Percentiles rank a stretch among this genome's conserved stretches.
Evolutionary conservation across 2,113 vertebrate genomes (phyloP).

Genomic region (Aleadryas rufinucha): DNA sequence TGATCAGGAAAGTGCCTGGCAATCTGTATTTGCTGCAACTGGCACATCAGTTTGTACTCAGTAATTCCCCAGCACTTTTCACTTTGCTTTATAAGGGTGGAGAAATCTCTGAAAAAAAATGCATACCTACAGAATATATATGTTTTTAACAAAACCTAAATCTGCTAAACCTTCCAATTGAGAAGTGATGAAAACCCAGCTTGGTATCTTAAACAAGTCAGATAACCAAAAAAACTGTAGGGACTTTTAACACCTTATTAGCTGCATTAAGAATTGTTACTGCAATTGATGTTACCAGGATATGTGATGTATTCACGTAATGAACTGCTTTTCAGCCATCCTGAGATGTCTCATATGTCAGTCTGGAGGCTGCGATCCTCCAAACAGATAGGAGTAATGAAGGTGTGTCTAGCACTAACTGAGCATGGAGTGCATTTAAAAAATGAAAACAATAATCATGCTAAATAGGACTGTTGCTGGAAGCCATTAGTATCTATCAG

Average conservation of each 20-base stretch:
- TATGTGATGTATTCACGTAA: conserved; percentile 54
- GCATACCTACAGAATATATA: conserved; percentile 29
- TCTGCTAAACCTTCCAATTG: conserved; percentile 52
- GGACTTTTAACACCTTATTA: conserved; percentile 58
- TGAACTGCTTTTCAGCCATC: conserved; percentile 53
- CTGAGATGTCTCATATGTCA: conserved; percentile 68
- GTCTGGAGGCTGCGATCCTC: conserved; percentile 46
- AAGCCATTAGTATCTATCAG: conserved; percentile 63
- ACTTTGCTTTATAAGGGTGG: conserved; percentile 29
- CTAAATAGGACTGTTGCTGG: conserved; percentile 62
- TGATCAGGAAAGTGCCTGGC: conserved; percentile 20
- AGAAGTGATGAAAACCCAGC: conserved; percentile 48
- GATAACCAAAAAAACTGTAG: conserved; percentile 43
- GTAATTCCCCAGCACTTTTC: conserved; percentile 21
- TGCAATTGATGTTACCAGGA: conserved; percentile 59
- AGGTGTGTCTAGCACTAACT: conserved; percentile 62
- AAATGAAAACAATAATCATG: conserved; percentile 67
- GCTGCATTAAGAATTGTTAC: conserved; percentile 60
- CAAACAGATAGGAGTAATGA: conserved; percentile 66
- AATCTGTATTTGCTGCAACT: conserved; percentile 14
- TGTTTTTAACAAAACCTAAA: conserved; percentile 59
- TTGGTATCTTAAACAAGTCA: conserved; percentile 64
- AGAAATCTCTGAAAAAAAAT: not conserved
- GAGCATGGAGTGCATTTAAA: conserved; percentile 64
- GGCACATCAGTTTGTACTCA: conserved; percentile 8